Percentiles rank a stretch among this genome's conserved stretches.
Evolutionary conservation across 1,140 invertebrate genomes (phyloP).

Genomic region (Eumaeus atala): DNA sequence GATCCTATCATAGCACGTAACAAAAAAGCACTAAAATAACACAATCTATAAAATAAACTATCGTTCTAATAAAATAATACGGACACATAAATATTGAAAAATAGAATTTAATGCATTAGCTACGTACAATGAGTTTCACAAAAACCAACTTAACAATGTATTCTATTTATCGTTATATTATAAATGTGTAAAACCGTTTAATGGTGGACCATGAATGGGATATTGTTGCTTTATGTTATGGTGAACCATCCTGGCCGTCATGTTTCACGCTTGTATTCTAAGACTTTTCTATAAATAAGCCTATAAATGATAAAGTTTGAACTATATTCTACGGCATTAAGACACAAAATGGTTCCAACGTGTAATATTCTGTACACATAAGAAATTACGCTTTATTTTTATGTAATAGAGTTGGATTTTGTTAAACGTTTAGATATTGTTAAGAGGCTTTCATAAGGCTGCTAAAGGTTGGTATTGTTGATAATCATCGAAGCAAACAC

Average conservation of each 20-base stretch:
- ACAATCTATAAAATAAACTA: not conserved
- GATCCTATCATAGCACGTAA: too few relatives aligned
- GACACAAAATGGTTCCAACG: too few relatives aligned
- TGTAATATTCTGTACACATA: too few relatives aligned
- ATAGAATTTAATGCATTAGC: slow-evolving; percentile 69
- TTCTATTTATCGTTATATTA: slow-evolving; percentile 70
- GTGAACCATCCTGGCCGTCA: slow-evolving; percentile 70
- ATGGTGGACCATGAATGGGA: slow-evolving; percentile 64
- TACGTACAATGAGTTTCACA: slow-evolving; percentile 63
- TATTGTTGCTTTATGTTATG: slow-evolving; percentile 68
- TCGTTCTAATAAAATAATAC: slow-evolving; percentile 10
- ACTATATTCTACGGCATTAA: not conserved
- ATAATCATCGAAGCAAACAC: slow-evolving; percentile 74
- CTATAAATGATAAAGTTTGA: slow-evolving; percentile 13
- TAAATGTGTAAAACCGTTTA: slow-evolving; percentile 74
- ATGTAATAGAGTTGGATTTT: slow-evolving; percentile 19
- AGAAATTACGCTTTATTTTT: slow-evolving; percentile 21
- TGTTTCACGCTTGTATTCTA: slow-evolving; percentile 68
- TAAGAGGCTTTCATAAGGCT: slow-evolving; percentile 64
- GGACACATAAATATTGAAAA: slow-evolving; percentile 62
- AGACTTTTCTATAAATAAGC: slow-evolving; percentile 18
- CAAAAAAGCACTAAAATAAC: slow-evolving; percentile 35
- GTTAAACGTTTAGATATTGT: slow-evolving; percentile 22
- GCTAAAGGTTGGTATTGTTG: slow-evolving; percentile 70
- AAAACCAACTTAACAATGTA: slow-evolving; percentile 54